Evolutionary conservation across 1,140 invertebrate species (phyloP).

Genomic region (Nasonia giraulti): DNA sequence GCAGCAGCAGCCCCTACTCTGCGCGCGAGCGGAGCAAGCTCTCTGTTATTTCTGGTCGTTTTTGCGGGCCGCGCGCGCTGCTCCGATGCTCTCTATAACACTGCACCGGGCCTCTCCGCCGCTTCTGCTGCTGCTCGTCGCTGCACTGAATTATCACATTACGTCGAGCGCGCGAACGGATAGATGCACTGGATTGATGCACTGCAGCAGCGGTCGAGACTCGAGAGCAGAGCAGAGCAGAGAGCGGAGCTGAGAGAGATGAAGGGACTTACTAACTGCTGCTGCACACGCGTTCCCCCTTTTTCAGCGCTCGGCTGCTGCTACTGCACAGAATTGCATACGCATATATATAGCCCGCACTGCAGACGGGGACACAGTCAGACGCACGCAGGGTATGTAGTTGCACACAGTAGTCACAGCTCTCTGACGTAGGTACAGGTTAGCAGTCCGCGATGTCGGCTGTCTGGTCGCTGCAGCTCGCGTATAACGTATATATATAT

Average conservation of each 20-base stretch:
- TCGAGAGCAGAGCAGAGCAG: background rate
- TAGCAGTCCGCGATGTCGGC: background rate
- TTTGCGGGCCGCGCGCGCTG: constrained; percentile 4
- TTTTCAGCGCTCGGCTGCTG: constrained; percentile 28
- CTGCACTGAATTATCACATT: background rate
- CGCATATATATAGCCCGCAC: background rate
- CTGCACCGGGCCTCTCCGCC: background rate
- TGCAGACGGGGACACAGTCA: background rate
- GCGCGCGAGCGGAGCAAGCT: background rate
- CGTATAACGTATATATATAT: background rate
- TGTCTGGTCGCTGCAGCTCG: background rate
- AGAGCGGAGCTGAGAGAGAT: background rate
- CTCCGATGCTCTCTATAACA: background rate
- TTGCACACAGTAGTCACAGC: background rate
- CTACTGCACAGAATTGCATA: background rate
- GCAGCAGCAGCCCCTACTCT: background rate
- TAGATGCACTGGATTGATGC: background rate
- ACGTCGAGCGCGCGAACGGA: background rate
- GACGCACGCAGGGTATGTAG: background rate
- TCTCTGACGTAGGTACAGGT: background rate
- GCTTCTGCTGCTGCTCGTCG: background rate
- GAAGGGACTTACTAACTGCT: constrained; percentile 41
- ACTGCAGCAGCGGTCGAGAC: background rate
- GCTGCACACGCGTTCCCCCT: constrained; percentile 40
- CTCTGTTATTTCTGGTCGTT: constrained; percentile 38